A percentile compares a stretch with the other conserved stretches of the same genome.
These are phyloP conservation scores for Antitype chi DNA, from an alignment of 2,888 invertebrate genomes.

Conservation along the genomic window DNA sequence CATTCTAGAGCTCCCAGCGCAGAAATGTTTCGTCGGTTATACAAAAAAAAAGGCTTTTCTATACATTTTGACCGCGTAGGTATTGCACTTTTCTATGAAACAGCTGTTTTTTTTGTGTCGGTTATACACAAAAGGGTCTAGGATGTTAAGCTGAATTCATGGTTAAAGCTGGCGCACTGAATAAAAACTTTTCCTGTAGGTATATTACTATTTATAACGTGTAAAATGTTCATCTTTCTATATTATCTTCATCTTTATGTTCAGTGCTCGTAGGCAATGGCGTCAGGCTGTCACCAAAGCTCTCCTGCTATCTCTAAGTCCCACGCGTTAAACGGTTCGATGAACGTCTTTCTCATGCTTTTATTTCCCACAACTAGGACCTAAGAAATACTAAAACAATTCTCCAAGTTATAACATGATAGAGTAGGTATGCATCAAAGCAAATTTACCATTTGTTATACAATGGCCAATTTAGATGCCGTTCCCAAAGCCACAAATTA, in stretches of 20 bases:
- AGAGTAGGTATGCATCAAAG: constrained; percentile 45
- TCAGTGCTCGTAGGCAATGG: constrained; percentile 37
- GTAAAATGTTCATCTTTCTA: constrained; percentile 11
- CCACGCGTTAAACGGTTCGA: constrained; percentile 54
- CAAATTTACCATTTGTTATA: constrained; percentile 53
- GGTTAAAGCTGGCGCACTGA: no score
- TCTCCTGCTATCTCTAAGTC: constrained; percentile 53
- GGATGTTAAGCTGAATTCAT: no score
- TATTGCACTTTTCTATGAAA: no score
- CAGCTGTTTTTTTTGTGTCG: no score
- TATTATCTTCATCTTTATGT: constrained; percentile 56
- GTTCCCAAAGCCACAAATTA: constrained; percentile 68
- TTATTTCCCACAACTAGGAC: constrained; percentile 40
- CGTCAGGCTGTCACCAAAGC: constrained; percentile 46
- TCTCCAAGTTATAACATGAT: constrained; percentile 43
- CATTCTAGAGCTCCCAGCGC: no score
- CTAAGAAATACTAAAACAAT: constrained; percentile 49
- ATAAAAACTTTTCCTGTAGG: no score
- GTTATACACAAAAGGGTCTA: no score
- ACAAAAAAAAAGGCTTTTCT: no score
- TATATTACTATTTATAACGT: neutral
- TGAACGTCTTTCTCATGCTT: constrained; percentile 49
- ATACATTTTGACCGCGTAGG: no score
- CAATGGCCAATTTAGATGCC: constrained; percentile 57
- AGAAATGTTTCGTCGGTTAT: no score